phyloP scores from a whole-genome alignment of 2,797 vertebrate species.

The Cossypha heuglini region DNA sequence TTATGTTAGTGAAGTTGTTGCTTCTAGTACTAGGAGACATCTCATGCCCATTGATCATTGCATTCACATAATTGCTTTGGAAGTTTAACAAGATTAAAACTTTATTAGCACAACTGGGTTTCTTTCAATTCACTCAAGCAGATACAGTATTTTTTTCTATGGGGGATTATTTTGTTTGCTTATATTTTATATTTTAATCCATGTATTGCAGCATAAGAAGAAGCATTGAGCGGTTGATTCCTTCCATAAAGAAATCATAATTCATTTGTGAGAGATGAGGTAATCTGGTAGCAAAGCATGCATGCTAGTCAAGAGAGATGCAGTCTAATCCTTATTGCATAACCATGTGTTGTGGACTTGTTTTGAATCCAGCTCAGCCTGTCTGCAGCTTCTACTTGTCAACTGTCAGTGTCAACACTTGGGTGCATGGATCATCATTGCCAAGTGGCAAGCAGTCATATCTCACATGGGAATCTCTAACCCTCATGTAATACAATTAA shows the following conservation, averaged over 20 bases:
- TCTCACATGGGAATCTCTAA: neutral
- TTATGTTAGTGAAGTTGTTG: neutral
- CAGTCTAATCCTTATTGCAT: neutral
- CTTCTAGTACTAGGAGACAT: neutral
- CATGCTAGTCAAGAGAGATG: neutral
- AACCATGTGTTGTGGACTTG: neutral
- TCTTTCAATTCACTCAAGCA: neutral
- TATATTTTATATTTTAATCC: neutral
- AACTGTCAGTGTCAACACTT: neutral
- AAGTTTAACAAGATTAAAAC: neutral
- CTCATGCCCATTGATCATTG: neutral
- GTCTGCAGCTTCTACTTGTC: neutral
- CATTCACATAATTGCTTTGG: neutral
- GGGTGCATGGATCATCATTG: neutral
- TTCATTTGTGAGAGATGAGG: neutral
- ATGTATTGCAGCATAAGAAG: fast-evolving
- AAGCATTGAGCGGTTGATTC: neutral
- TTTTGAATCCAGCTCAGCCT: neutral
- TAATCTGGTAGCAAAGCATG: neutral
- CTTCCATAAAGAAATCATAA: neutral
- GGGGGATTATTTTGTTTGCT: neutral
- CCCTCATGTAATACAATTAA: neutral
- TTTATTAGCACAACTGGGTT: neutral
- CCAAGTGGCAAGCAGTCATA: neutral
- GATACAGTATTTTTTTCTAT: neutral